Evolutionary conservation across 2,797 vertebrate species (phyloP), one percentile per base, ranked within the genome.

Genomic region (Epinephelus coioides): DNA sequence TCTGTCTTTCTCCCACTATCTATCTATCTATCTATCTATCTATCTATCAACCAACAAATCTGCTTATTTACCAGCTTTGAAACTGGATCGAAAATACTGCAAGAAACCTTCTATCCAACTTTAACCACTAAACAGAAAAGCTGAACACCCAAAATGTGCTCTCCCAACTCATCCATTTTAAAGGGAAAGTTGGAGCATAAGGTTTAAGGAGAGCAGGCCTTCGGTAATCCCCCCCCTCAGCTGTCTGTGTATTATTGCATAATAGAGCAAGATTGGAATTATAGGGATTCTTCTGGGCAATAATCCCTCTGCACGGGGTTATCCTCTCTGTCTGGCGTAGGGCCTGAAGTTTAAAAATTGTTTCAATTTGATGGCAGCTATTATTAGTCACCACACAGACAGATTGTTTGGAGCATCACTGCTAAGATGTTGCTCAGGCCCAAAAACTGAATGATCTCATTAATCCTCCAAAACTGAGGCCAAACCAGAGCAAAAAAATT

Each of bases 261-360:
- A 93, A 94, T 93, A 91, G 86, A 88, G 86, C 77, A 93, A 94
- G 92, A 94, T 93, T 89, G 88, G 91, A 93, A 94, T 92, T 88
- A 94, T 91, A 87, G 78, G 69, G 89, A 91, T 92, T 91, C 86
- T 92, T 92, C 89, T 89, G 85, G 86, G 82, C 69, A 90, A 88
- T 93, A 94, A 94, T 94, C 92, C 92, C 88, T 62, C 69, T 67
- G 81, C 79, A 85, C 12, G 72, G 86, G 75, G 90, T 92, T 90
- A 91, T 91, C 89, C 76, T 75, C 57, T 76, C 73, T 84, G 82
- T 88, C 86, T 85, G 89, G 82, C 76, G 71, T 61, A 18, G 72
- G 27, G 63, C 73, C 61, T 69, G 69, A 88, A 86, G 83, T 85
- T 84, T 81, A 69, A 82, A 89, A 82, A 82, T 74, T 82, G 56